These are phyloP conservation scores for Agrenia bidenticulata DNA, from an alignment of 2,888 invertebrate species.

Conservation along the genomic window DNA sequence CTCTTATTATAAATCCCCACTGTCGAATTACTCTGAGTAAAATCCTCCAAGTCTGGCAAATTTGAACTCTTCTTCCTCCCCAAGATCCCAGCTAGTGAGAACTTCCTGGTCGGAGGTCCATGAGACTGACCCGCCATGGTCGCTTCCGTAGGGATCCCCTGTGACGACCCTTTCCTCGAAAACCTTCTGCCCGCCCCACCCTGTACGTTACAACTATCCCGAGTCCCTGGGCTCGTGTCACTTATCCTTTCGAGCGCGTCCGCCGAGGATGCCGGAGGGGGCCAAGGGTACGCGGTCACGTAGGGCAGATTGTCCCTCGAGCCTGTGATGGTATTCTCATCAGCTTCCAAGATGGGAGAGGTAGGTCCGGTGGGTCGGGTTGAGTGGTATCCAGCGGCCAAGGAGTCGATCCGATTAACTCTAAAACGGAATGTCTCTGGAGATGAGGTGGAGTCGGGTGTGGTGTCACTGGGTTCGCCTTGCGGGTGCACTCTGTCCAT, in stretches of 20 bases:
- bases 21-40: conserved; percentile 26
- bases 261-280: not conserved
- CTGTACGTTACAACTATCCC: not conserved
- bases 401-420: conserved; percentile 50
- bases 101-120: conserved; percentile 28
- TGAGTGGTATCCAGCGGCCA: conserved; percentile 42
- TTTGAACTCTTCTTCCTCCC: conserved; percentile 42
- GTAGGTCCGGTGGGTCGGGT: not conserved
- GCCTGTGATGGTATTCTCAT: conserved; percentile 4
- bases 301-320: conserved; percentile 13
- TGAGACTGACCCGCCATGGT: conserved; percentile 21
- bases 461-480: not conserved
- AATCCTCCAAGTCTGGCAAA: conserved; percentile 42
- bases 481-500: conserved; percentile 8
- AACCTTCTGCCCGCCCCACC: not conserved
- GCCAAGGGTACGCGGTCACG: conserved; percentile 29
- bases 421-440: conserved; percentile 44
- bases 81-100: conserved; percentile 36
- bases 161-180: not conserved
- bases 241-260: conserved; percentile 16
- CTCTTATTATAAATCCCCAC: conserved; percentile 54
- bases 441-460: not conserved
- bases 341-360: not conserved
- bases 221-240: not conserved
- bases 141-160: conserved; percentile 4